Evolutionary conservation across 37 sponge, comb jelly and placozoan genomes (phyloP).

Genomic region (Spongilla lacustris): DNA sequence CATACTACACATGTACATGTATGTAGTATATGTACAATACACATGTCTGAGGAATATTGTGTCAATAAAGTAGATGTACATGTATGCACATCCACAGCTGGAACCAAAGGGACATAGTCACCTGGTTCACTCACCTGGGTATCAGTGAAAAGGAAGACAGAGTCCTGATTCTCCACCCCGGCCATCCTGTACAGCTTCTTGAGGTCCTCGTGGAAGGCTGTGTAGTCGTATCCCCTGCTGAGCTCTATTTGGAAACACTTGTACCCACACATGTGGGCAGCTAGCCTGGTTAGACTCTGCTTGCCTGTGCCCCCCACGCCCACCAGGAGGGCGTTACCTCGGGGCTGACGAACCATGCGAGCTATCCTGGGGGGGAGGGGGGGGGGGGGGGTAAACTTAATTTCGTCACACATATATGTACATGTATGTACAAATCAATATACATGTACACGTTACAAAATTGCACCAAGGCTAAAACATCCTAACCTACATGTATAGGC

Average conservation of each 20-base stretch:
- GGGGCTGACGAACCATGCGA: constrained; percentile 95
- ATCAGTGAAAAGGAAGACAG: constrained; percentile 99
- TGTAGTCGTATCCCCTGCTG: constrained; percentile 92
- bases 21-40: too few relatives aligned
- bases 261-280: constrained; percentile 96
- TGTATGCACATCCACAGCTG: too few relatives aligned
- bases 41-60: too few relatives aligned
- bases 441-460: too few relatives aligned
- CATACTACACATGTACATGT: too few relatives aligned
- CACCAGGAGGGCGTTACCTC: constrained; percentile 98
- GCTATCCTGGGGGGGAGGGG: constrained; percentile 76
- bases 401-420: too few relatives aligned
- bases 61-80: too few relatives aligned
- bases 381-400: too few relatives aligned
- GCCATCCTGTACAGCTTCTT: constrained; percentile 87
- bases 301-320: constrained; percentile 99
- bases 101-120: too few relatives aligned
- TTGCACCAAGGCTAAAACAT: too few relatives aligned
- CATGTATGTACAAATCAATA: too few relatives aligned
- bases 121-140: constrained; percentile 71
- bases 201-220: constrained; percentile 96
- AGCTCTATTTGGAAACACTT: constrained; percentile 99
- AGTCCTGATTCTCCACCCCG: constrained; percentile 85
- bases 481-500: too few relatives aligned
- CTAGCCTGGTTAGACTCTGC: constrained; percentile 96